Evolutionary conservation across 2,888 invertebrate species (phyloP).

Genomic region (Selenia dentaria): DNA sequence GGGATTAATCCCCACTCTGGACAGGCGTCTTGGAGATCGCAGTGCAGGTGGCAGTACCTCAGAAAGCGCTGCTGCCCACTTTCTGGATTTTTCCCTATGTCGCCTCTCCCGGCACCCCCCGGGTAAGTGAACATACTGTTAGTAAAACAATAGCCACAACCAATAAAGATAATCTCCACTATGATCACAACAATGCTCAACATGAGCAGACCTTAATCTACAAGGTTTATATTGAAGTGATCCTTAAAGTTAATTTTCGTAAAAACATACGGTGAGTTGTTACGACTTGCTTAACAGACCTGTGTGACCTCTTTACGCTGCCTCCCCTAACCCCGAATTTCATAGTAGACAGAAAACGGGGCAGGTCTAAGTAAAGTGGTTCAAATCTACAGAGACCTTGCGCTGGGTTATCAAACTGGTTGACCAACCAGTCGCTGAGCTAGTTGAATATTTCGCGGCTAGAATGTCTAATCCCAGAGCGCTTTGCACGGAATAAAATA

Average conservation of each 20-base stretch:
- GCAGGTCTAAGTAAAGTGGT: slow-evolving; percentile 50
- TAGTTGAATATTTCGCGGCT: slow-evolving; percentile 52
- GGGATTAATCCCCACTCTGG: too few species aligned
- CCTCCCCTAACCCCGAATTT: too few species aligned
- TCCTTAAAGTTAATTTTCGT: slow-evolving; percentile 80
- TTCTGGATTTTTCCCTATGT: too few species aligned
- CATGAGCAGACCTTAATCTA: slow-evolving; percentile 67
- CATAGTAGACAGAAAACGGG: slow-evolving; percentile 26
- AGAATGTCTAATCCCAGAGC: slow-evolving; percentile 57
- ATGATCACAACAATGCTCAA: slow-evolving; percentile 34
- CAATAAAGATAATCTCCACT: too few species aligned
- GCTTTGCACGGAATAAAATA: slow-evolving; percentile 71
- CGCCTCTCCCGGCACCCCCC: too few species aligned
- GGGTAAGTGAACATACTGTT: too few species aligned
- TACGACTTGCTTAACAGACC: slow-evolving; percentile 42
- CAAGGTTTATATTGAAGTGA: slow-evolving; percentile 73
- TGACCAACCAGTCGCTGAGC: slow-evolving; percentile 44
- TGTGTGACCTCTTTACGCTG: slow-evolving; percentile 31
- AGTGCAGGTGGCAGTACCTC: too few species aligned
- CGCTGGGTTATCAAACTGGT: slow-evolving; percentile 46
- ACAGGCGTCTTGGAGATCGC: too few species aligned
- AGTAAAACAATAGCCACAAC: too few species aligned
- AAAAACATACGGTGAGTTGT: slow-evolving; percentile 74
- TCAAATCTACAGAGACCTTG: slow-evolving; percentile 43
- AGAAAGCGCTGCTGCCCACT: too few species aligned